A percentile compares a stretch with the other conserved stretches of the same genome.
Evolutionary conservation across 2,888 invertebrate genomes (phyloP).

Genomic region (Cosmorhoe ocellata): DNA sequence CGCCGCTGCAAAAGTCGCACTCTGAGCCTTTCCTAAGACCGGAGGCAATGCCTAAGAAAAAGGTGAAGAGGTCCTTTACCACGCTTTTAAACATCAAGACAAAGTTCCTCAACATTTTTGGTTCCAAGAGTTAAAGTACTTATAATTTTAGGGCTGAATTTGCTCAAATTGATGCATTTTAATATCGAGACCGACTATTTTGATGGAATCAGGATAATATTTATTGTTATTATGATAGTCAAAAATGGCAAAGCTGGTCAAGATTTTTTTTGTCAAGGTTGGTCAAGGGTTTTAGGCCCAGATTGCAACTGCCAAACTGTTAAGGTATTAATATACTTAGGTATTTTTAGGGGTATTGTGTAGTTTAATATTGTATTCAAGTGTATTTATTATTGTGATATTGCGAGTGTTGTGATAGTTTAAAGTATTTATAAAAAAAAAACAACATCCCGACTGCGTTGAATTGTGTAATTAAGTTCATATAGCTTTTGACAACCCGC

Average conservation of each 20-base stretch:
- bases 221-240: slow-evolving; percentile 32
- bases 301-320: slow-evolving; percentile 8
- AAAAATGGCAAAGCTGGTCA: slow-evolving; percentile 53
- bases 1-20: slow-evolving; percentile 59
- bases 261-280: too few species aligned
- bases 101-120: slow-evolving; percentile 74
- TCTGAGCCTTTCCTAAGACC: slow-evolving; percentile 71
- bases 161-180: slow-evolving; percentile 79
- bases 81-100: slow-evolving; percentile 74
- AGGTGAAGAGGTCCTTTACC: slow-evolving; percentile 74
- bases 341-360: slow-evolving; percentile 36
- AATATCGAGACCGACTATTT: slow-evolving; percentile 44
- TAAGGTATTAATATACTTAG: slow-evolving; percentile 10
- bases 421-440: slow-evolving; percentile 13
- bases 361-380: slow-evolving; percentile 32
- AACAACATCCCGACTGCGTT: too few species aligned
- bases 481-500: too few species aligned
- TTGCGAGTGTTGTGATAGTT: slow-evolving; percentile 63
- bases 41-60: slow-evolving; percentile 68
- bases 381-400: slow-evolving; percentile 54
- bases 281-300: slow-evolving; percentile 4
- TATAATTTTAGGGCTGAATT: slow-evolving; percentile 46
- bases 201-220: slow-evolving; percentile 35
- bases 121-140: slow-evolving; percentile 64
- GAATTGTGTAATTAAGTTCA: too few species aligned